Conservation (phyloP, 2,113 vertebrate genomes). For the Herpetotheres cachinnans region DNA sequence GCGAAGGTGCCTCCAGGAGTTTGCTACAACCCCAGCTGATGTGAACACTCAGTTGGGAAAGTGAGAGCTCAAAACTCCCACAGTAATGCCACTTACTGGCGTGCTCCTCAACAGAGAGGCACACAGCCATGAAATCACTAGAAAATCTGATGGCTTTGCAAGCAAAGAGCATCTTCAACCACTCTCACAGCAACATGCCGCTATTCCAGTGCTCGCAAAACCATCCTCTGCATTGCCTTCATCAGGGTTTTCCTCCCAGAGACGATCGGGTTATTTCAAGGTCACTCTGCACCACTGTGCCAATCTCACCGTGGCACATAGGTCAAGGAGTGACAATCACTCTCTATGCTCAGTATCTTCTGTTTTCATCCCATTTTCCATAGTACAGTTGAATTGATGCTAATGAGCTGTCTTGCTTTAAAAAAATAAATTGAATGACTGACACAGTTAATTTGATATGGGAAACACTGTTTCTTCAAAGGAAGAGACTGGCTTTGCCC, state of each 20-base stretch:
- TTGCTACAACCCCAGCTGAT: neutral
- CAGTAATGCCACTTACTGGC: neutral
- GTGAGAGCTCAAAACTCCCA: neutral
- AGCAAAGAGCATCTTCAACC: neutral
- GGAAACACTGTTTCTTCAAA: neutral
- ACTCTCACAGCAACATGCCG: accelerated
- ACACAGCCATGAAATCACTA: neutral
- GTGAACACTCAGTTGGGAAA: neutral
- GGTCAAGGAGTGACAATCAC: neutral
- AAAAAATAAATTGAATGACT: neutral
- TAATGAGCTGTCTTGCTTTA: neutral
- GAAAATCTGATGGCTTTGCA: neutral
- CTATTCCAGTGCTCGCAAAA: neutral
- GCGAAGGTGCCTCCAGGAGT: neutral
- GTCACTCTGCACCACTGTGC: neutral
- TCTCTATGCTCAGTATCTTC: neutral
- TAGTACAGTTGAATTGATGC: neutral
- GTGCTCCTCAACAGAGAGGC: accelerated
- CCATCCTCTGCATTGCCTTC: neutral
- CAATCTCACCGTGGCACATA: neutral
- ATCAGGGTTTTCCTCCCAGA: neutral
- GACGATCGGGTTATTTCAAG: neutral
- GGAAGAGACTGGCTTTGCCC: neutral
- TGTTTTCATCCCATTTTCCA: neutral
- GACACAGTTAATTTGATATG: neutral